These are phyloP conservation scores for Tetrapedia diversipes DNA, from an alignment of 2,888 invertebrate genomes.

Conservation along the genomic window DNA sequence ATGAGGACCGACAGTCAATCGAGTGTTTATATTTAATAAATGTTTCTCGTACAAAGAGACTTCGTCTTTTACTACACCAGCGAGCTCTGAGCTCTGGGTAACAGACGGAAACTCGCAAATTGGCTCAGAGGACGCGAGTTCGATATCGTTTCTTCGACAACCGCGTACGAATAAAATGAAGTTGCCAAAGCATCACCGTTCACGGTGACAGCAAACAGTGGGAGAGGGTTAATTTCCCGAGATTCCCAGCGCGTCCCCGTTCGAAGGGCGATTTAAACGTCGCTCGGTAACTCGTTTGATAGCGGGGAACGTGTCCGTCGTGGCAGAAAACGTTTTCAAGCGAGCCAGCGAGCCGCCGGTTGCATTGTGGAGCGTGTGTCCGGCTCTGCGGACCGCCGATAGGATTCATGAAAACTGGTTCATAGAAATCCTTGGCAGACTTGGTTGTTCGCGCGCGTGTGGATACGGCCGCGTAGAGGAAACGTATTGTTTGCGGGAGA, in stretches of 20 bases:
- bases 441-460: constrained; percentile 29
- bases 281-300: constrained; percentile 16
- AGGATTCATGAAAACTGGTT: constrained; percentile 74
- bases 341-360: constrained; percentile 19
- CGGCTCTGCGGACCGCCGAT: constrained; percentile 66
- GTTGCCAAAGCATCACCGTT: too few species aligned
- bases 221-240: constrained; percentile 18
- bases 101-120: too few species aligned
- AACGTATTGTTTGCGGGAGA: constrained; percentile 65
- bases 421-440: constrained; percentile 60
- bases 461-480: constrained; percentile 26
- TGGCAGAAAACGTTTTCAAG: constrained; percentile 22
- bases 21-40: too few species aligned
- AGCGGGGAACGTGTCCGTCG: constrained; percentile 12
- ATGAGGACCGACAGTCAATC: too few species aligned
- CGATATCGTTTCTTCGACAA: too few species aligned
- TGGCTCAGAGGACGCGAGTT: too few species aligned
- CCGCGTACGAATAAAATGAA: background rate
- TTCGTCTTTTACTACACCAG: too few species aligned
- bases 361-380: constrained; percentile 63
- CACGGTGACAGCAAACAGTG: too few species aligned
- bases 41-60: too few species aligned
- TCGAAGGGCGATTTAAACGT: constrained; percentile 37
- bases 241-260: background rate
- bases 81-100: background rate